Conservation (phyloP, 2,888 invertebrate species). For the Lycocerus yunnanus region DNA sequence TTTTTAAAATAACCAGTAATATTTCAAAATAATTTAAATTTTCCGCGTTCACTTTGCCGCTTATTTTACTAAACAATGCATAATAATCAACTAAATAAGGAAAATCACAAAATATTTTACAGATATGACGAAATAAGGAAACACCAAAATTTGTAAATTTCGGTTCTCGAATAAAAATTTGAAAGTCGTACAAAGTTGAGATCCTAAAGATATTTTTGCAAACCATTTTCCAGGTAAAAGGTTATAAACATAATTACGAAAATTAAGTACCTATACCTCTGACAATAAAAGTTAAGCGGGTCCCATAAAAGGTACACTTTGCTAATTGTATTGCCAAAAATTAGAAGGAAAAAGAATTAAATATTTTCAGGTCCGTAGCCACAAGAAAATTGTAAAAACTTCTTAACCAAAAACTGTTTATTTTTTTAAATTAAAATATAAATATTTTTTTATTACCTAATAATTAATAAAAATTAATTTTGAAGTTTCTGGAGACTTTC, state of each 20-base stretch:
- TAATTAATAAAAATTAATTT: no score
- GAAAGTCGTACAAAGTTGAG: background rate
- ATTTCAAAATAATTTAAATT: background rate
- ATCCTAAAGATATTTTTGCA: background rate
- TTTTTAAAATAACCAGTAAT: no score
- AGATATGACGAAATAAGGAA: no score
- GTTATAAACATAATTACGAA: background rate
- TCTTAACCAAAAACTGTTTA: no score
- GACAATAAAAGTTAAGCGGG: background rate
- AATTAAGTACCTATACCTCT: background rate
- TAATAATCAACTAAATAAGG: no score
- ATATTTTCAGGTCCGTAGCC: no score
- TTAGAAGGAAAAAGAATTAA: background rate
- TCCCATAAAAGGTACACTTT: background rate
- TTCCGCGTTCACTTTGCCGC: background rate
- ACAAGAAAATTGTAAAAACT: no score
- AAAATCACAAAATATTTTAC: no score
- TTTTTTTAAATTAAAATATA: no score
- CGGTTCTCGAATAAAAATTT: background rate
- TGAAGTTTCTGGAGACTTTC: no score
- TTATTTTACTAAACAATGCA: background rate
- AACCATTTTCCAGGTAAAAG: background rate
- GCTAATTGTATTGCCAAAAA: background rate
- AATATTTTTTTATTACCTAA: no score
- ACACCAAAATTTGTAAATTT: no score